Percentiles rank a stretch among this genome's conserved stretches.
phyloP scores from a whole-genome alignment of 2,113 vertebrate genomes.

The Candoia aspera region DNA sequence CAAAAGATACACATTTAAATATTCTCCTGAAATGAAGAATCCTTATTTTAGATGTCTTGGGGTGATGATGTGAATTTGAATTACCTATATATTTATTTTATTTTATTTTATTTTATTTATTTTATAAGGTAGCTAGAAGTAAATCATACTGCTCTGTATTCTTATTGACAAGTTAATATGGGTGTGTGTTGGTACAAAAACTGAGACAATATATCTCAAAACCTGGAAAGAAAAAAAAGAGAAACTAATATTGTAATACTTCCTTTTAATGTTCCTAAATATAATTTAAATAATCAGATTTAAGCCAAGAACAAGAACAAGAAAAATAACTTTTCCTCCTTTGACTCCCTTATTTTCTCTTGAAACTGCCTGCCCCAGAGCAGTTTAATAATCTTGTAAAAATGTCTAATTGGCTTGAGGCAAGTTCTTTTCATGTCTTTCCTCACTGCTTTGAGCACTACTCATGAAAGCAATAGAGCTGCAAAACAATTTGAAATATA shows the following conservation, averaged over 20 bases:
- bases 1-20: too few relatives aligned
- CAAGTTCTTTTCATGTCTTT: constrained; percentile 6
- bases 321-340: constrained; percentile 2
- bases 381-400: constrained; percentile 37
- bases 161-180: constrained; percentile 55
- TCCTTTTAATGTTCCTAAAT: constrained; percentile 62
- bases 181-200: constrained; percentile 56
- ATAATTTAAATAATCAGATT: constrained; percentile 58
- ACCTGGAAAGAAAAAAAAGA: constrained; percentile 41
- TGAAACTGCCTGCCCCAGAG: constrained; percentile 1
- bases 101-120: constrained; percentile 14
- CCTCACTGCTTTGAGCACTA: constrained; percentile 1
- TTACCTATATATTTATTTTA: constrained; percentile 48
- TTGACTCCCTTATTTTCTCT: constrained; percentile 24
- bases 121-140: constrained; percentile 63
- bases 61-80: constrained; percentile 52
- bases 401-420: constrained; percentile 28
- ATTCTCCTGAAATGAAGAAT: background rate
- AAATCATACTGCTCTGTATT: constrained; percentile 54
- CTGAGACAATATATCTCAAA: constrained; percentile 50
- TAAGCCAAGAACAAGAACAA: constrained; percentile 16
- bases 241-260: constrained; percentile 62
- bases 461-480: background rate
- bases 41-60: constrained; percentile 46
- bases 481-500: background rate